Conservation (phyloP, 2,113 vertebrate species). For the Neotragus pygmaeus region DNA sequence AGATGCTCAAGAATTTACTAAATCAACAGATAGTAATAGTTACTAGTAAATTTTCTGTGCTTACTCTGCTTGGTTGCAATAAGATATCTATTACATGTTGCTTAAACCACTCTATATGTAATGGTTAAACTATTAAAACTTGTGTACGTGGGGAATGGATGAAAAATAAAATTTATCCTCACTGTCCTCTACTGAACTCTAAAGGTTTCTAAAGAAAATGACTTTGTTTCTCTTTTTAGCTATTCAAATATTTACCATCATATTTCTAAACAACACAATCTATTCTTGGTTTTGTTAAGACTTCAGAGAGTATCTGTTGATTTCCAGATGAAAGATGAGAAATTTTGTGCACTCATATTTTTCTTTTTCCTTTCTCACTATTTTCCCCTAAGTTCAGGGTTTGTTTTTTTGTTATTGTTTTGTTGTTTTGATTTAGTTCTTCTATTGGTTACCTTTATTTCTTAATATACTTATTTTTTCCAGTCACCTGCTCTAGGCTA, state of each 20-base stretch:
- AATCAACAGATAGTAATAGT: not conserved
- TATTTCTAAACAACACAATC: not conserved
- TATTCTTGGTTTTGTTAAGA: slow-evolving; percentile 3
- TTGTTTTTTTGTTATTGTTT: not conserved
- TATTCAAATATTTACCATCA: not conserved
- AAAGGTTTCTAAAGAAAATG: not conserved
- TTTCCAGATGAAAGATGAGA: not conserved
- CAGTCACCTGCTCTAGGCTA: not conserved
- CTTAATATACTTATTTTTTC: not conserved
- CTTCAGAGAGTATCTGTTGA: not conserved
- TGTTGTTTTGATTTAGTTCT: not conserved
- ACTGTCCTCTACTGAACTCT: not conserved
- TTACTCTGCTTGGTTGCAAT: not conserved
- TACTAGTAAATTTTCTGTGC: not conserved
- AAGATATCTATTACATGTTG: not conserved
- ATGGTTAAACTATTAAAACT: not conserved
- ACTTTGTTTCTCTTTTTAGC: not conserved
- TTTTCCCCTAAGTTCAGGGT: not conserved
- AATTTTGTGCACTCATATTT: not conserved
- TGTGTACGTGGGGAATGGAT: not conserved
- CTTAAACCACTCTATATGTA: not conserved
- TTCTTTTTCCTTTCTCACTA: not conserved
- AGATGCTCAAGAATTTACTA: not conserved
- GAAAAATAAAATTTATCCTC: not conserved
- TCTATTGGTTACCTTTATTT: not conserved